phyloP scores from a whole-genome alignment of 2,888 invertebrate genomes.

The Epiblema foenella region DNA sequence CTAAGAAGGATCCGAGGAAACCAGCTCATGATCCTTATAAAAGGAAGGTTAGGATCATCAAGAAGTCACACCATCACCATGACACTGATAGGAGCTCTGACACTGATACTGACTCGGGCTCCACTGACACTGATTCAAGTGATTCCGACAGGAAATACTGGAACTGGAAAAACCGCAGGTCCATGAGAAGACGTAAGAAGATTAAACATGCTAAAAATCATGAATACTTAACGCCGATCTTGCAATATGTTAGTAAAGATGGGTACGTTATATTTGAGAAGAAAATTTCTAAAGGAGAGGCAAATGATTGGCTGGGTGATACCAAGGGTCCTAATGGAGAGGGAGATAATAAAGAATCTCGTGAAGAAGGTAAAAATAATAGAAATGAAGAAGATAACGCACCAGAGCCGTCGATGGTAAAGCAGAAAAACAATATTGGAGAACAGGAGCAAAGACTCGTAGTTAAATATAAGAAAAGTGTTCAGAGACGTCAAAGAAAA shows the following conservation, averaged over 20 bases:
- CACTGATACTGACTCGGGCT: slow-evolving; percentile 53
- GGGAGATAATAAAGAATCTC: background rate
- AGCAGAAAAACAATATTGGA: background rate
- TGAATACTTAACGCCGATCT: slow-evolving; percentile 67
- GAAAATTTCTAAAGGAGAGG: slow-evolving; percentile 70
- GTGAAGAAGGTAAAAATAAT: slow-evolving; percentile 51
- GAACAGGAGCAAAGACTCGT: slow-evolving; percentile 5
- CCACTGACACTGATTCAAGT: slow-evolving; percentile 51
- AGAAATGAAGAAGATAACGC: slow-evolving; percentile 46
- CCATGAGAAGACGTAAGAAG: slow-evolving; percentile 52
- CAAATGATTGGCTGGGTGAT: slow-evolving; percentile 64
- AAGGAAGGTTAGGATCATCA: slow-evolving; percentile 44
- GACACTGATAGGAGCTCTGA: slow-evolving; percentile 52
- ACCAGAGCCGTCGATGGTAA: background rate
- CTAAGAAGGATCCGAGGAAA: slow-evolving; percentile 4
- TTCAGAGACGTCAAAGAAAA: background rate
- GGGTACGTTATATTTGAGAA: slow-evolving; percentile 79
- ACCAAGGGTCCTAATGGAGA: slow-evolving; percentile 13
- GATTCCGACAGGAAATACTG: slow-evolving; percentile 54
- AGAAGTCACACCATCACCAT: slow-evolving; percentile 41
- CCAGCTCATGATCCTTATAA: slow-evolving; percentile 19
- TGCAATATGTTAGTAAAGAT: slow-evolving; percentile 77
- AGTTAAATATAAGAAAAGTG: background rate
- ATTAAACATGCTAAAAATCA: slow-evolving; percentile 48
- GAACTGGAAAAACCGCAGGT: slow-evolving; percentile 51